phyloP scores from a whole-genome alignment of 2,888 invertebrate species.

The Torymus auratus region DNA sequence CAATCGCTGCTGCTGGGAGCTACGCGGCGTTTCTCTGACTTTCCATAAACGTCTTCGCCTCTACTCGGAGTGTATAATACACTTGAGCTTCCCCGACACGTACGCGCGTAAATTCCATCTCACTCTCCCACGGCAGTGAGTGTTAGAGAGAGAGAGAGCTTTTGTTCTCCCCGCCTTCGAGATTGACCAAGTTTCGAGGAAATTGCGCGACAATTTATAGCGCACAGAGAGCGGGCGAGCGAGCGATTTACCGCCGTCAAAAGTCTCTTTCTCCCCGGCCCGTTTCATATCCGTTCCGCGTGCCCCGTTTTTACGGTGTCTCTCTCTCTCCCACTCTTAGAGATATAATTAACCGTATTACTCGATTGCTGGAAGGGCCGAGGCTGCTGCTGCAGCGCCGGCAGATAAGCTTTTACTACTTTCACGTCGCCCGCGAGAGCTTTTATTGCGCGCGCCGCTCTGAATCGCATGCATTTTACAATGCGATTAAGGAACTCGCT shows the following conservation, averaged over 20 bases:
- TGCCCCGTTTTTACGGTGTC: too few species aligned
- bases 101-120: conserved; percentile 46
- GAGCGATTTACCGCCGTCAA: conserved; percentile 61
- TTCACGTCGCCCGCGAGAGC: not conserved
- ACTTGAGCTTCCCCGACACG: conserved; percentile 52
- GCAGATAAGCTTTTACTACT: too few species aligned
- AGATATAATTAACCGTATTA: too few species aligned
- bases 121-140: too few species aligned
- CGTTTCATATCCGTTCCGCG: not conserved
- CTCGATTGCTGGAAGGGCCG: too few species aligned
- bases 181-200: conserved; percentile 73
- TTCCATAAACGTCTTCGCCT: too few species aligned
- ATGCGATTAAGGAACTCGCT: too few species aligned
- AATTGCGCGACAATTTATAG: conserved; percentile 73
- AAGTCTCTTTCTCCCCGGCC: not conserved
- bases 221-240: conserved; percentile 37
- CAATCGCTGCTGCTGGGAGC: too few species aligned
- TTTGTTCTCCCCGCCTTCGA: conserved; percentile 61
- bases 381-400: too few species aligned
- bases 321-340: too few species aligned
- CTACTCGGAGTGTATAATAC: conserved; percentile 20
- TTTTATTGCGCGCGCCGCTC: not conserved
- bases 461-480: too few species aligned
- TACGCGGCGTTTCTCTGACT: too few species aligned
- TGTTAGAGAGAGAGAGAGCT: conserved; percentile 31